phyloP scores from a whole-genome alignment of 2,113 vertebrate genomes.

The Alces alces region DNA sequence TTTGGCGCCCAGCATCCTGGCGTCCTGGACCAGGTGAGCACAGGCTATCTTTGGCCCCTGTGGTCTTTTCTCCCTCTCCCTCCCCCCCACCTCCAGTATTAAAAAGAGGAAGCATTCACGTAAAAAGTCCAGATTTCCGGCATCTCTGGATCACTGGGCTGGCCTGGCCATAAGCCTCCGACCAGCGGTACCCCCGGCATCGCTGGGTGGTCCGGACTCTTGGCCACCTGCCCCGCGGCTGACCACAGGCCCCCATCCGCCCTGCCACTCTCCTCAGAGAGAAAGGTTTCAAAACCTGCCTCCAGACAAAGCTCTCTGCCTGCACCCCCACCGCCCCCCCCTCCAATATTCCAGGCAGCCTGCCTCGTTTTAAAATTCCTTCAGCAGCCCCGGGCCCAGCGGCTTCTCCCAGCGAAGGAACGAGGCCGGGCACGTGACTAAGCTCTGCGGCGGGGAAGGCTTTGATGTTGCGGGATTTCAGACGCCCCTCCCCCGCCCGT shows the following conservation, averaged over 20 bases:
- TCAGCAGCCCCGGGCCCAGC: conserved; percentile 68
- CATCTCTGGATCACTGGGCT: background rate
- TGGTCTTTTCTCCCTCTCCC: background rate
- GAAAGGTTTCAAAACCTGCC: background rate
- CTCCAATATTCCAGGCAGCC: conserved; percentile 53
- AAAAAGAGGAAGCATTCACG: conserved; percentile 2
- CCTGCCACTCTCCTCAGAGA: fast-evolving
- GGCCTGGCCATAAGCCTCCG: background rate
- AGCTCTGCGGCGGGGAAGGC: conserved; percentile 57
- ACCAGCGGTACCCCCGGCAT: background rate
- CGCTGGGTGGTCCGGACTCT: conserved; percentile 16
- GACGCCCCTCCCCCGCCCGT: background rate
- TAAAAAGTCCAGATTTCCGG: conserved; percentile 32
- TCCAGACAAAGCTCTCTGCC: background rate
- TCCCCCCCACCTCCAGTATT: background rate
- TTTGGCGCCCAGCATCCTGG: background rate
- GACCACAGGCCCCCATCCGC: background rate
- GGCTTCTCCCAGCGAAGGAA: conserved; percentile 49
- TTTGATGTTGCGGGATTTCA: conserved; percentile 67
- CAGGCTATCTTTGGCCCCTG: background rate
- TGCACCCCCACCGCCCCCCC: background rate
- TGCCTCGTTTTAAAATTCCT: conserved; percentile 69
- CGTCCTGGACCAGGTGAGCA: background rate
- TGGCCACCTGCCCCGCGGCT: background rate
- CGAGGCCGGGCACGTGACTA: conserved; percentile 59